phyloP scores from a whole-genome alignment of 2,113 vertebrate genomes.

The Scomber scombrus region DNA sequence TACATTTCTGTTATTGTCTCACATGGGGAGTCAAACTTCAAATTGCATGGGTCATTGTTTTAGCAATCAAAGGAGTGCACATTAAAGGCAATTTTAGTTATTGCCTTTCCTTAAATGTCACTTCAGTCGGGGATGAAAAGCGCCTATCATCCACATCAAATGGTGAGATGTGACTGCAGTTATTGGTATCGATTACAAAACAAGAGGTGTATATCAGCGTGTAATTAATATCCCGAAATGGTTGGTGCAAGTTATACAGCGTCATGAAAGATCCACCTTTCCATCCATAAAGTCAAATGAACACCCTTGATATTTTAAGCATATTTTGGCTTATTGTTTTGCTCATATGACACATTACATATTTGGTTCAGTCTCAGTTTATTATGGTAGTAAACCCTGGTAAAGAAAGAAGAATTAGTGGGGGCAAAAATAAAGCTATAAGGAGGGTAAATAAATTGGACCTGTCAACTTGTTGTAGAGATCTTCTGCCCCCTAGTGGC shows the following conservation, averaged over 20 bases:
- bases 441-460: no score
- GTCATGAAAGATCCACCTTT: background rate
- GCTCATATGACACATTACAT: background rate
- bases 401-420: no score
- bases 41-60: conserved; percentile 50
- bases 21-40: conserved; percentile 41
- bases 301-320: no score
- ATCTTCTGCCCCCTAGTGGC: background rate
- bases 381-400: no score
- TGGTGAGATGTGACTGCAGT: background rate
- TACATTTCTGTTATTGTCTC: conserved; percentile 54
- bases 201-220: background rate
- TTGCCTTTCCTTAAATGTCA: conserved; percentile 34
- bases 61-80: conserved; percentile 44
- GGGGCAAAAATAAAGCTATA: no score
- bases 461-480: no score
- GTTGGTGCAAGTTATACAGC: background rate
- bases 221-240: background rate
- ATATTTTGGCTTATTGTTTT: background rate
- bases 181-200: conserved; percentile 35
- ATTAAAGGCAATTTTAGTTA: conserved; percentile 27
- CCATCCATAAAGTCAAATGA: no score
- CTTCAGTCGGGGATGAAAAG: conserved; percentile 19
- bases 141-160: conserved; percentile 20
- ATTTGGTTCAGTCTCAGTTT: background rate